phyloP scores from a whole-genome alignment of 2,113 vertebrate species.

The Aspiorhynchus laticeps region DNA sequence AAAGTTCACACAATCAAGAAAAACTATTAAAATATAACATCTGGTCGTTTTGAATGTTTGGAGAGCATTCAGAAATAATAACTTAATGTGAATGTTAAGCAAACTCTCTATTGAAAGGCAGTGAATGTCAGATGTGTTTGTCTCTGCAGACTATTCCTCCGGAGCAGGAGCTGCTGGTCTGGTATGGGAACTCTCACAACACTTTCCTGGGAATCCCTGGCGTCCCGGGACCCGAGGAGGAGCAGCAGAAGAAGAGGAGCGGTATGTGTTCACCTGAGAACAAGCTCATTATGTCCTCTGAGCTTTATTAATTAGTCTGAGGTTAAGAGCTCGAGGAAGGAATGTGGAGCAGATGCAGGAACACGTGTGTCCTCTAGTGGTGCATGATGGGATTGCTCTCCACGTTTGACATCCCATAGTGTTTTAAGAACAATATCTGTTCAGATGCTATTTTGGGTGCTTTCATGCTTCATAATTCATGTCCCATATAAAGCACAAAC shows the following conservation, averaged over 20 bases:
- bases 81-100: no score
- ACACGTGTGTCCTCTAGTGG: constrained; percentile 18
- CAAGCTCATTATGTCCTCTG: background rate
- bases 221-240: constrained; percentile 90
- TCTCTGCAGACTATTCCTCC: constrained; percentile 88
- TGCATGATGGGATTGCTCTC: background rate
- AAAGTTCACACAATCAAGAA: no score
- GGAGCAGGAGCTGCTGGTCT: constrained; percentile 95
- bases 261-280: constrained; percentile 19
- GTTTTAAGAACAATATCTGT: background rate
- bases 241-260: constrained; percentile 84
- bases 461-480: background rate
- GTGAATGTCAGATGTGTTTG: background rate
- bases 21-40: no score
- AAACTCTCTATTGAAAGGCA: no score
- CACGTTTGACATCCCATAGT: background rate
- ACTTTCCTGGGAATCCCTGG: constrained; percentile 96
- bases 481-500: background rate
- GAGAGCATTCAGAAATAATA: no score
- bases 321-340: background rate
- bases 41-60: no score
- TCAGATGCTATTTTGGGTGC: background rate
- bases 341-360: background rate
- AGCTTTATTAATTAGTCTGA: background rate
- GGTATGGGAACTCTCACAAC: constrained; percentile 96